Evolutionary conservation across 64 coral and sea anemone genomes (phyloP).

Genomic region (Pocillopora verrucosa): DNA sequence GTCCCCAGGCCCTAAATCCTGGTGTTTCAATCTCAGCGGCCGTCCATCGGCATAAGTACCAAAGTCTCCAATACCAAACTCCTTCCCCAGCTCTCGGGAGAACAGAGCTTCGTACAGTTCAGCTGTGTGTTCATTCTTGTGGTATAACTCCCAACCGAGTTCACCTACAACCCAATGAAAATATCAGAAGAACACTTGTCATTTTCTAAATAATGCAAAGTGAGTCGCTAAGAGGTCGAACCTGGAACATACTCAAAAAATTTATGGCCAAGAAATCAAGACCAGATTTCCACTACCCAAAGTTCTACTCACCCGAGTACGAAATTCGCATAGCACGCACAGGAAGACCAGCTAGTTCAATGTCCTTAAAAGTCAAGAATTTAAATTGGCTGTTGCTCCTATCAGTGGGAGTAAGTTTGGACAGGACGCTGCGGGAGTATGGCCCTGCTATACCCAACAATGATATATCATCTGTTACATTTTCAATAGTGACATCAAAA

Average conservation of each 20-base stretch:
- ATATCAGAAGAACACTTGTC: not conserved
- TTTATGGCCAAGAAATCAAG: not conserved
- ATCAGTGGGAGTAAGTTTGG: constrained; percentile 76
- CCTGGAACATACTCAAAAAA: no score
- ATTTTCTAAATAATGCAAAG: no score
- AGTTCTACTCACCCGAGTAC: constrained; percentile 69
- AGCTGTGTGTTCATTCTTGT: constrained; percentile 70
- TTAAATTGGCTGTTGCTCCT: constrained; percentile 81
- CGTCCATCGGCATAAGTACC: constrained; percentile 93
- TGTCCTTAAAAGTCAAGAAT: constrained; percentile 78
- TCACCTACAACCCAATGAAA: constrained; percentile 58
- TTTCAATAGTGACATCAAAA: constrained; percentile 76
- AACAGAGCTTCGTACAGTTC: constrained; percentile 82
- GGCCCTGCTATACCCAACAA: constrained; percentile 82
- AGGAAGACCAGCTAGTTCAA: constrained; percentile 86
- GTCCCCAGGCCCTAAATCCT: constrained; percentile 93
- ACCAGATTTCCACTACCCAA: not conserved
- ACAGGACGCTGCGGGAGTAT: constrained; percentile 67
- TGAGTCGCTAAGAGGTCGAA: no score
- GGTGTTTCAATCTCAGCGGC: constrained; percentile 90
- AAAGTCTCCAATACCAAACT: constrained; percentile 96
- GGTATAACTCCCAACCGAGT: constrained; percentile 94
- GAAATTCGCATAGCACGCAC: constrained; percentile 87
- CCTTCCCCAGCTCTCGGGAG: constrained; percentile 85
- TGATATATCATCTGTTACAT: constrained; percentile 86